phyloP scores from a whole-genome alignment of 2,888 invertebrate genomes.

The Meteorus colon region DNA sequence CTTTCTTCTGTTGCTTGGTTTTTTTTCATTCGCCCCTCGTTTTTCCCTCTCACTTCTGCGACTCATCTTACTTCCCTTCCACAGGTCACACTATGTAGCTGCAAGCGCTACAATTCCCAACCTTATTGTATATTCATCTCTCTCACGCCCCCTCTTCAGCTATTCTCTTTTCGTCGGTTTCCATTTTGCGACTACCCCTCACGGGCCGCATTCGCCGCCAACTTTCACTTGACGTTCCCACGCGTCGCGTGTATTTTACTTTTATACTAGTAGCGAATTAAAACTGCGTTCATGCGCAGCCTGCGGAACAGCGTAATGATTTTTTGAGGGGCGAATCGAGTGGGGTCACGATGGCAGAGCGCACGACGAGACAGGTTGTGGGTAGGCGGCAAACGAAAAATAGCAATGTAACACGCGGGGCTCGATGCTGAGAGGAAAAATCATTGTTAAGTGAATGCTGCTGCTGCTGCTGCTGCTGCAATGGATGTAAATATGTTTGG shows the following conservation, averaged over 20 bases:
- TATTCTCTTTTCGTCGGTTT: conserved; percentile 35
- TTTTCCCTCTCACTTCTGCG: conserved; percentile 39
- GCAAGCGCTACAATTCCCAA: conserved; percentile 36
- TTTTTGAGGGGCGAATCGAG: conserved; percentile 89
- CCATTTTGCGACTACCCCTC: conserved; percentile 27
- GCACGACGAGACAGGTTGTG: conserved; percentile 66
- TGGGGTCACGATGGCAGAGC: conserved; percentile 77
- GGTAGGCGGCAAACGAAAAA: conserved; percentile 57
- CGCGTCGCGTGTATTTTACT: conserved; percentile 54
- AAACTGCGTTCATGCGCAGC: conserved; percentile 81
- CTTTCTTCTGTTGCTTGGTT: conserved; percentile 51
- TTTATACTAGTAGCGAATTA: conserved; percentile 64
- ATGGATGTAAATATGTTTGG: neutral
- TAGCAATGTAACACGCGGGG: conserved; percentile 35
- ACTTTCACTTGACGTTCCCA: conserved; percentile 49
- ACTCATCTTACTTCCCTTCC: conserved; percentile 40
- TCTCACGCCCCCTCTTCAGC: conserved; percentile 30
- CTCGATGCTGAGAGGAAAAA: conserved; percentile 17
- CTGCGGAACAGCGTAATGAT: conserved; percentile 86
- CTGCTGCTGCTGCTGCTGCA: too few relatives aligned
- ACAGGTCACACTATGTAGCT: conserved; percentile 51
- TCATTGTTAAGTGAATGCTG: conserved; percentile 3
- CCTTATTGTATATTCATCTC: conserved; percentile 42
- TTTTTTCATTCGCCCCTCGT: conserved; percentile 40
- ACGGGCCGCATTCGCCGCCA: conserved; percentile 36